Percentiles rank a stretch among this genome's conserved stretches.
Conservation (phyloP, 2,888 invertebrate species). For the Oligia strigilis region DNA sequence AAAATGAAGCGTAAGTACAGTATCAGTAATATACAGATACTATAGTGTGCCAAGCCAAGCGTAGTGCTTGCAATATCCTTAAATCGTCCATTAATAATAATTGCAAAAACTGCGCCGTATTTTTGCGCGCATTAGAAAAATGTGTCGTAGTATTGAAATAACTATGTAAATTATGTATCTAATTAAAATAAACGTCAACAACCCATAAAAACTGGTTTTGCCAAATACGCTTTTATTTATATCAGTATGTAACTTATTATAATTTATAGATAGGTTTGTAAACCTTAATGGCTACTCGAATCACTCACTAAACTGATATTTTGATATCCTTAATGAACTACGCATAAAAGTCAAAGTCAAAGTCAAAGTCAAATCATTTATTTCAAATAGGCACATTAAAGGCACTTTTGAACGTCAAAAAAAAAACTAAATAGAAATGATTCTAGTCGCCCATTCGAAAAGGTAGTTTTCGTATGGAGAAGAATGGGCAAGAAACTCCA, state of each 20-base stretch:
- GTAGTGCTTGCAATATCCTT: slow-evolving; percentile 5
- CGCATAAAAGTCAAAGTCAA: too few relatives aligned
- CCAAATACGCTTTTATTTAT: neutral
- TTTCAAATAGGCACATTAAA: too few relatives aligned
- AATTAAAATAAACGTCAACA: slow-evolving; percentile 16
- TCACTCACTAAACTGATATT: neutral
- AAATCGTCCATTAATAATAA: neutral
- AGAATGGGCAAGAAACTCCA: too few relatives aligned
- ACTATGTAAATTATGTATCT: neutral
- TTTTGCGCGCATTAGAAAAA: neutral
- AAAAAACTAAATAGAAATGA: too few relatives aligned
- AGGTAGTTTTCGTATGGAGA: too few relatives aligned
- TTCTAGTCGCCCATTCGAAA: too few relatives aligned
- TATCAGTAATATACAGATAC: too few relatives aligned
- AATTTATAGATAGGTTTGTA: neutral
- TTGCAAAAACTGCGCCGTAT: neutral
- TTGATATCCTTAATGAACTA: neutral
- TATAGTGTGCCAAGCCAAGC: neutral
- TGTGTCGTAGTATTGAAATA: neutral
- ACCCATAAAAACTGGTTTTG: neutral
- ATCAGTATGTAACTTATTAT: too few relatives aligned
- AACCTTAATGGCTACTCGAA: neutral
- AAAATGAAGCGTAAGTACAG: too few relatives aligned
- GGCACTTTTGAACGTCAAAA: too few relatives aligned
- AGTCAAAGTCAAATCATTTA: too few relatives aligned